Evolutionary conservation across 2,797 vertebrate species (phyloP).

Genomic region (Cossypha niveicapilla): DNA sequence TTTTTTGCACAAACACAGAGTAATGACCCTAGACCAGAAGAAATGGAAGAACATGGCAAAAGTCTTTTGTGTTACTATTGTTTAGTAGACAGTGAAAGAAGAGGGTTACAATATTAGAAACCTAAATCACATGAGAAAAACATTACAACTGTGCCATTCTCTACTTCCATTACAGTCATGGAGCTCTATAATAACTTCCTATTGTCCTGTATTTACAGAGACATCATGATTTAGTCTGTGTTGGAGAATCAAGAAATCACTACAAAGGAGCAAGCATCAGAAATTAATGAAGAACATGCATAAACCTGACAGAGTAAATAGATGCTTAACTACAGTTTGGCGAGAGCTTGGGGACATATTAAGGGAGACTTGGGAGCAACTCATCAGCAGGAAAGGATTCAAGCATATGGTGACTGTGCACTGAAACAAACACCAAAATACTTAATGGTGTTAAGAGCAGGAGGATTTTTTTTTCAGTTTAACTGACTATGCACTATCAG

Average conservation of each 20-base stretch:
- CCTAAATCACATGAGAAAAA: background rate
- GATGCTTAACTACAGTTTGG: conserved; percentile 15
- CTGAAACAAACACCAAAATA: background rate
- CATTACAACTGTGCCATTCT: background rate
- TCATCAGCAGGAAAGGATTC: background rate
- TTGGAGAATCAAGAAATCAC: background rate
- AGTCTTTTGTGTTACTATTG: background rate
- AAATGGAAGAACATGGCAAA: background rate
- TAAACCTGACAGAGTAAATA: conserved; percentile 16
- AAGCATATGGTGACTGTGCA: background rate
- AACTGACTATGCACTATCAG: background rate
- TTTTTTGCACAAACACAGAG: background rate
- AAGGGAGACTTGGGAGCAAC: background rate
- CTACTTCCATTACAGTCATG: background rate
- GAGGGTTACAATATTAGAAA: background rate
- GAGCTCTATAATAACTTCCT: background rate
- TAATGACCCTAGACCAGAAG: background rate
- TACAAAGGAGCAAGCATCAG: background rate
- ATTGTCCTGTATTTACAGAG: background rate
- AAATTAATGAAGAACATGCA: conserved; percentile 20
- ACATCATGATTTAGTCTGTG: background rate
- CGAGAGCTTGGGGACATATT: background rate
- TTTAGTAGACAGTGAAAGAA: background rate
- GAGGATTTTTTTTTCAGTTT: background rate
- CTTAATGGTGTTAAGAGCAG: background rate